phyloP scores from a whole-genome alignment of 2,797 vertebrate genomes.

The Chloroceryle inda region DNA sequence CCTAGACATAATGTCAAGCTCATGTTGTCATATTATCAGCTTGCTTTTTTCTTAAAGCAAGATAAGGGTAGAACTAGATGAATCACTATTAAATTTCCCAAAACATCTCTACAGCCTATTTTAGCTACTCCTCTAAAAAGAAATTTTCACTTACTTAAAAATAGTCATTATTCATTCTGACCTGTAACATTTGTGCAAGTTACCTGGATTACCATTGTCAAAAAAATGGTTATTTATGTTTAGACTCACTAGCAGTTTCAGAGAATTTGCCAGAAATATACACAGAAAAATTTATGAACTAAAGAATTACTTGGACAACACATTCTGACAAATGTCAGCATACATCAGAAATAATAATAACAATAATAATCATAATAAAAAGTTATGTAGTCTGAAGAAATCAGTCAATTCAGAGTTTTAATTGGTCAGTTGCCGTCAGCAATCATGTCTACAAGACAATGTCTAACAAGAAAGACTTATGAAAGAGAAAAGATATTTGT shows the following conservation, averaged over 20 bases:
- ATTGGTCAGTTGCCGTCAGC: not conserved
- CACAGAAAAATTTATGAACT: not conserved
- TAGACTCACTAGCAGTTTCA: not conserved
- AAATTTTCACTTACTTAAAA: not conserved
- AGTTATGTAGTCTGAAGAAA: not conserved
- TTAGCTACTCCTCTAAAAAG: not conserved
- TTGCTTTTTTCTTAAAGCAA: not conserved
- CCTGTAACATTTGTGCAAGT: not conserved
- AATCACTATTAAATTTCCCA: not conserved
- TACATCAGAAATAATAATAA: not conserved
- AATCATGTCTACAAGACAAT: not conserved
- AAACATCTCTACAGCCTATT: not conserved
- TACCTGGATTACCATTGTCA: not conserved
- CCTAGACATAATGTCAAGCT: not conserved
- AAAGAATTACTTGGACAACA: not conserved
- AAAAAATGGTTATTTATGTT: not conserved
- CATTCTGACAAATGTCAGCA: not conserved
- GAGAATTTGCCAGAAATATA: not conserved
- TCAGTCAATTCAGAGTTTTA: not conserved
- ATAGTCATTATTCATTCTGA: not conserved
- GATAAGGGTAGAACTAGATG: not conserved
- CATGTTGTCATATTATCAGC: not conserved
- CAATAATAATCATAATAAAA: not conserved
- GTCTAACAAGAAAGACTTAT: not conserved
- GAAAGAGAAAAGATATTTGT: not conserved